Base-by-base conservation (phyloP, 2,113 vertebrate genomes). In the Myrmecophaga tridactyla region DNA sequence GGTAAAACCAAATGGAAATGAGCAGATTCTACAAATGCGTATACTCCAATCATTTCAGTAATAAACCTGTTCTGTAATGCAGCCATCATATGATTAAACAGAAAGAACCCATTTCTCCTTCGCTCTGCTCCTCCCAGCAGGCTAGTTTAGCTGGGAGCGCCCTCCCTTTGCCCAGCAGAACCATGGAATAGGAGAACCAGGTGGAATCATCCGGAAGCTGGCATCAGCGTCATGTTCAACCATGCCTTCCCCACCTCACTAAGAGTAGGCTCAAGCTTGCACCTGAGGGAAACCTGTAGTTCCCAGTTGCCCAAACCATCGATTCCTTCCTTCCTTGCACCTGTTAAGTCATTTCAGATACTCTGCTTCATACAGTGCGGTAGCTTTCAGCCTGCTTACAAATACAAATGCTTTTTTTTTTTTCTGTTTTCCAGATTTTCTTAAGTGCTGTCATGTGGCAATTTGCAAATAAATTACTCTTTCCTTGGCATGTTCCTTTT, bases 401-500 rank as follows among this genome's bases (percentile, higher is more conserved):
- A 20, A 65, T 43, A 46, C 48, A 12, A 0, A 0, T 36, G 76
- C 39, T 81, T 86, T 80, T 86, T n/a, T n/a, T n/a, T n/a, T 73
- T 84, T n/a, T 90, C 20, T 17, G 39, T 39, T 82, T 25, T 78
- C 58, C 29, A n/a, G 60, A 17, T 86, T 82, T 88, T 88, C 69
- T 3, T 53, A 89, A 92, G 67, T 56, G 75, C 53, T 65, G 1
- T 75, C 41, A 5, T 58, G 77, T 6, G 25, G 62, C 62, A 34
- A 4, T 92, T 88, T 78, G 63, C 81, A 78, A 51, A 82, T 87
- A 76, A 84, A 53, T 29, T 72, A 39, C 51, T 41, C 1, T 56
- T 88, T 92, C 62, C 51, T 80, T 58, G 91, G 80, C 39, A 6
- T 62, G 72, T 65, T 73, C 41, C 67, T 69, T 91, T 86, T 75